A percentile compares a stretch with the other conserved stretches of the same genome.
Conservation (phyloP, 2,888 invertebrate genomes). For the Cantharis rustica region DNA sequence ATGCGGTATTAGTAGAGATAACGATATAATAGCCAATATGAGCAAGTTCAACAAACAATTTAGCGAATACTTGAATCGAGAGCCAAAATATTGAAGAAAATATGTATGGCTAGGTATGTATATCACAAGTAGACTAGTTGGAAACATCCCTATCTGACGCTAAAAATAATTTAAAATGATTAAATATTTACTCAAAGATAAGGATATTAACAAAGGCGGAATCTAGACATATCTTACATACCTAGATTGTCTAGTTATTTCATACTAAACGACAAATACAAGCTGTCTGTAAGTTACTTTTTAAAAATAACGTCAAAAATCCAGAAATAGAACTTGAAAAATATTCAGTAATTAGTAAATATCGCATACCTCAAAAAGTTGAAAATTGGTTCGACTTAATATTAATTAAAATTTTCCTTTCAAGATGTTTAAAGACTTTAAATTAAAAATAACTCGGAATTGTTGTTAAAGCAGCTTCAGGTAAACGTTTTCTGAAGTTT, state of each 20-base stretch:
- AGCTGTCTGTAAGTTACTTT: background rate
- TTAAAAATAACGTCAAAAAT: background rate
- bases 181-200: conserved; percentile 26
- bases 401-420: background rate
- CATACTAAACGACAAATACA: background rate
- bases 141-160: conserved; percentile 21
- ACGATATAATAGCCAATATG: background rate
- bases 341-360: background rate
- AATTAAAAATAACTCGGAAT: background rate
- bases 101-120: background rate
- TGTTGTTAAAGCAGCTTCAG: background rate
- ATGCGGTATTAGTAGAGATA: background rate
- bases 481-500: background rate
- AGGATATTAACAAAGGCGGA: conserved; percentile 20
- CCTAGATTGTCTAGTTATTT: background rate
- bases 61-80: conserved; percentile 11
- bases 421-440: background rate
- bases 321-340: background rate
- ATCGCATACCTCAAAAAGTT: background rate
- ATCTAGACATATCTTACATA: conserved; percentile 12
- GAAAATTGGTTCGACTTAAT: background rate
- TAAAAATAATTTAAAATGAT: conserved; percentile 23
- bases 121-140: conserved; percentile 16
- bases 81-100: conserved; percentile 4
- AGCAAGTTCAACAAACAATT: conserved; percentile 2